Base-by-base conservation (phyloP, 2,888 invertebrate genomes). In the Drosophila dives region DNA sequence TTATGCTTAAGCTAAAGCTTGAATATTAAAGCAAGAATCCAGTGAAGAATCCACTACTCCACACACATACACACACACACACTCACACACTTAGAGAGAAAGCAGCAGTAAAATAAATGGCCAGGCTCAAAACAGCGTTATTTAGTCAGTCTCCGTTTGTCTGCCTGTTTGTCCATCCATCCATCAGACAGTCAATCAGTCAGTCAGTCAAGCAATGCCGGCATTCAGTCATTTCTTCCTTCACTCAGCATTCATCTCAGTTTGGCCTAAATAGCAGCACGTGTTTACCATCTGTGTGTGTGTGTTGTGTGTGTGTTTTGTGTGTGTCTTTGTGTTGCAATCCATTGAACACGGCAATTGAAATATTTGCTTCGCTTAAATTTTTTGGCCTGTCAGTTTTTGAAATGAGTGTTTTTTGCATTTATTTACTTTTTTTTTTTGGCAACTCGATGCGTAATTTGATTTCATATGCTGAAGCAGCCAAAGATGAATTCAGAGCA, bases 311-410 rank as follows among this genome's bases (percentile, higher is more conserved):
- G 45, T 53, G n/a, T 58, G 56, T 36, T 45, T 58, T 38, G 34
- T 36, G 49, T 50, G 40, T 56, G 26, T 50, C 42, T 75, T 80
- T 72, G 76, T 80, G 66, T 61, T 69, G 69, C 70, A 65, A 51
- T 72, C 86, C 83, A 86, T 88, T 86, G 87, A 87, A 74, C 72
- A 84, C 54, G 77, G 77, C 88, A 64, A 80, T 75, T 68, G 70
- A 72, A 64, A 75, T 75, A 67, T 64, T 64, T 38, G 45, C 66
- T 29, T 36, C 53, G 29, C 23, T 67, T 36, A 66, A n/a, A 56
- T 55, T 58, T 64, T 53, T 49, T 38, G 34, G 6, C 23, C 20
- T 54, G 60, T 33, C 53, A 63, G 32, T 33, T 42, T 82, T 80
- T 80, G 65, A 80, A 80, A 68, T 56, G 49, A 60, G 55, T 67